Evolutionary conservation across 1,140 invertebrate genomes (phyloP).

Genomic region (Aphelenchoides avenae): DNA sequence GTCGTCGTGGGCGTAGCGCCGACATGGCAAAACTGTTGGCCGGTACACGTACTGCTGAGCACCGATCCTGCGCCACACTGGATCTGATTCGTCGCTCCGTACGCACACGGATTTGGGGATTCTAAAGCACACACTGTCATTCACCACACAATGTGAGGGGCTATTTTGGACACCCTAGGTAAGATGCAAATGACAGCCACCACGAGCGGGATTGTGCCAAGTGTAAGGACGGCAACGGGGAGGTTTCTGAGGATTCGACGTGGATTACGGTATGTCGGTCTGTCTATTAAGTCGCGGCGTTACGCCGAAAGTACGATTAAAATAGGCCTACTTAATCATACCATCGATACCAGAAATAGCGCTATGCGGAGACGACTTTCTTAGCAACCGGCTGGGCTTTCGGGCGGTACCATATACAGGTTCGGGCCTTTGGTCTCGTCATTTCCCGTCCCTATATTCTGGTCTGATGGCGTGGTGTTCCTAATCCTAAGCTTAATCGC

Average conservation of each 20-base stretch:
- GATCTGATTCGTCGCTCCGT: slow-evolving; percentile 21
- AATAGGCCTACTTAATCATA: no score
- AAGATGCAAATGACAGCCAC: slow-evolving; percentile 1
- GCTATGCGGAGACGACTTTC: no score
- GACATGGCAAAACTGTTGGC: slow-evolving; percentile 53
- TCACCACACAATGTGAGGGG: not conserved
- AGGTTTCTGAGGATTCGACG: no score
- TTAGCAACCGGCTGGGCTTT: no score
- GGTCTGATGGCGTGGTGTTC: no score
- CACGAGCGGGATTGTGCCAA: not conserved
- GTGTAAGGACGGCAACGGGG: no score
- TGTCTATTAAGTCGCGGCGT: not conserved
- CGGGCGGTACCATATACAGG: no score
- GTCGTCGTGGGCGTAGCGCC: slow-evolving; percentile 50
- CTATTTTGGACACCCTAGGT: not conserved
- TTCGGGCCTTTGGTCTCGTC: no score
- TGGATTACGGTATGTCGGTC: not conserved
- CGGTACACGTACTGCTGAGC: slow-evolving; percentile 34
- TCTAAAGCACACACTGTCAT: slow-evolving; percentile 38
- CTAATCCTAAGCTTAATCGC: no score
- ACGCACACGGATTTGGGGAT: slow-evolving; percentile 55
- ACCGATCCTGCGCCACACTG: slow-evolving; percentile 44
- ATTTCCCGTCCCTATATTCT: no score
- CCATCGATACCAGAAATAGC: no score
- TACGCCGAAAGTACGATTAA: no score